These are phyloP conservation scores for Hydrotaea diabolus DNA, from an alignment of 2,888 invertebrate species.

Conservation along the genomic window DNA sequence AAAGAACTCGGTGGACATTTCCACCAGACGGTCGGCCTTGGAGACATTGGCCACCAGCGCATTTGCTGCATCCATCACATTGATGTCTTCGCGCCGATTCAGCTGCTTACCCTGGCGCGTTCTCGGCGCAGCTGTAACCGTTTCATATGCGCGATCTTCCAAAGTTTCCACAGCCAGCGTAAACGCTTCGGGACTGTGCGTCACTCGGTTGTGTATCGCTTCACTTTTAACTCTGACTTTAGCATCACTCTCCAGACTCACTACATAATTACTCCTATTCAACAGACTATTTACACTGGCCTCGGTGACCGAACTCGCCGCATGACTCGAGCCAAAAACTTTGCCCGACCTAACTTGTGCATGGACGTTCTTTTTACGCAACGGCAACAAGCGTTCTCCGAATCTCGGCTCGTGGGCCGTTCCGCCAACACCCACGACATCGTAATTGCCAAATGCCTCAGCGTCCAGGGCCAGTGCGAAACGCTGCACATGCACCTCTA, in stretches of 20 bases:
- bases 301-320: constrained; percentile 60
- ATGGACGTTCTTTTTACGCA: constrained; percentile 72
- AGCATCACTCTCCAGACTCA: constrained; percentile 71
- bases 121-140: constrained; percentile 36
- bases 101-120: constrained; percentile 73
- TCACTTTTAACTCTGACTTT: constrained; percentile 57
- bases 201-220: constrained; percentile 1
- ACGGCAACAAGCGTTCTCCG: constrained; percentile 77
- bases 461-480: constrained; percentile 64
- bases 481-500: constrained; percentile 50
- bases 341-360: constrained; percentile 58
- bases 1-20: constrained; percentile 93
- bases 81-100: constrained; percentile 75
- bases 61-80: constrained; percentile 69
- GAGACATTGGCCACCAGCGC: constrained; percentile 70
- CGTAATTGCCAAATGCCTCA: constrained; percentile 58
- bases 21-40: constrained; percentile 83
- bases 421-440: constrained; percentile 66
- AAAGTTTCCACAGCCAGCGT: constrained; percentile 62
- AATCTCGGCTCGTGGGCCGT: constrained; percentile 74
- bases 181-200: constrained; percentile 52
- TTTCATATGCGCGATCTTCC: constrained; percentile 48
- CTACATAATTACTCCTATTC: constrained; percentile 72
- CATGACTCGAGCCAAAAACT: constrained; percentile 32
- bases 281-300: constrained; percentile 72